phyloP scores from a whole-genome alignment of 2,888 invertebrate species.

The Theristus sp. region DNA sequence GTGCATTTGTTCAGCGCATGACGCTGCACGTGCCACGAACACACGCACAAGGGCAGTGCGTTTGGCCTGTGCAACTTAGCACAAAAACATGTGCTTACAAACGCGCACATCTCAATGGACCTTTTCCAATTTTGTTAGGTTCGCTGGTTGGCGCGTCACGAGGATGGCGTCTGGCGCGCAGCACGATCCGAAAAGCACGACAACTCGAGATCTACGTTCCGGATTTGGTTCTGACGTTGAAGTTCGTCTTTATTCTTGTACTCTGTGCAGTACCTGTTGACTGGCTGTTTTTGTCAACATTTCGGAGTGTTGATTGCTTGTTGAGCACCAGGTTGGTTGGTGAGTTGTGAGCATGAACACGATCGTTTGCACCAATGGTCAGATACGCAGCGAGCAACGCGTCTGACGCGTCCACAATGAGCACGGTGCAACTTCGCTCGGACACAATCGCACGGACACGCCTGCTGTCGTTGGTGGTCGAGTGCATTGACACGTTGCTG shows the following conservation, averaged over 20 bases:
- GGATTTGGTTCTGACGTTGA: background rate
- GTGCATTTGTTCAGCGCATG: too few species aligned
- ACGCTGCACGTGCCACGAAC: constrained; percentile 12
- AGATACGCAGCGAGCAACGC: background rate
- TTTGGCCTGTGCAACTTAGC: background rate
- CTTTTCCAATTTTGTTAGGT: background rate
- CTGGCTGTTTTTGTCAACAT: too few species aligned
- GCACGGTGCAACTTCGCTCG: constrained; percentile 43
- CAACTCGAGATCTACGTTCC: constrained; percentile 1
- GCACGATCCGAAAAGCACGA: background rate
- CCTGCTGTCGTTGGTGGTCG: constrained; percentile 64
- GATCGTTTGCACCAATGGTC: too few species aligned
- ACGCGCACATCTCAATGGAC: background rate
- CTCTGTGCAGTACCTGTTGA: background rate
- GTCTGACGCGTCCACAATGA: background rate
- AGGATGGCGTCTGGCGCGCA: background rate
- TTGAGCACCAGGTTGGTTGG: too few species aligned
- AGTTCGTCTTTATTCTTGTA: too few species aligned
- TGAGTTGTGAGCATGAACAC: too few species aligned
- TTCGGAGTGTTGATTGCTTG: too few species aligned
- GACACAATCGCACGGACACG: constrained; percentile 7
- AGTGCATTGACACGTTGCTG: constrained; percentile 79
- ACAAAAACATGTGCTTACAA: background rate
- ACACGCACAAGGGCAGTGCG: too few species aligned
- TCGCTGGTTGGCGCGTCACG: background rate